phyloP scores from a whole-genome alignment of 2,888 invertebrate genomes.

The Poecilobothrus nobilitatus region DNA sequence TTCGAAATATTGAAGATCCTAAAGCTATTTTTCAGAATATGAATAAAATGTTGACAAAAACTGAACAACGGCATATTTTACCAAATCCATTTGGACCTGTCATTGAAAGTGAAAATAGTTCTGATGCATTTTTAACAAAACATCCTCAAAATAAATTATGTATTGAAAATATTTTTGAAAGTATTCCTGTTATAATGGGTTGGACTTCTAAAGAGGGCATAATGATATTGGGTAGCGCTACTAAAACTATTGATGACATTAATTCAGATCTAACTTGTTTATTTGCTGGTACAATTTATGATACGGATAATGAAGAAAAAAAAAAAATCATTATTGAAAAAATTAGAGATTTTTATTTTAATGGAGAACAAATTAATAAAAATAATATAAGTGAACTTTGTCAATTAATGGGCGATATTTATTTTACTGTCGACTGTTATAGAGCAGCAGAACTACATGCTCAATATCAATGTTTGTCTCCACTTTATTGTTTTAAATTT shows the following conservation, averaged over 20 bases:
- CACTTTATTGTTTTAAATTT: slow-evolving; percentile 49
- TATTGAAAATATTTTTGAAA: slow-evolving; percentile 16
- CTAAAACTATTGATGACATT: slow-evolving; percentile 19
- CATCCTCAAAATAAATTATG: slow-evolving; percentile 41
- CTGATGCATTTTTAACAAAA: slow-evolving; percentile 23
- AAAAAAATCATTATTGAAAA: slow-evolving; percentile 16
- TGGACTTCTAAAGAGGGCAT: slow-evolving; percentile 47
- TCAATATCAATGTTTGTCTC: slow-evolving; percentile 27
- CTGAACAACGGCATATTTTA: slow-evolving; percentile 20
- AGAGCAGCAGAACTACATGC: slow-evolving; percentile 22
- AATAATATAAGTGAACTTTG: slow-evolving; percentile 41
- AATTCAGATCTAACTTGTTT: slow-evolving; percentile 22
- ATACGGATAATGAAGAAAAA: slow-evolving; percentile 16
- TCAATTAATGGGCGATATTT: slow-evolving; percentile 44
- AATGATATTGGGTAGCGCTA: slow-evolving; percentile 26
- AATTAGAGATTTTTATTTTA: slow-evolving; percentile 41
- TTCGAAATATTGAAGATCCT: slow-evolving; percentile 20
- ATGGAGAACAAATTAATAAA: slow-evolving; percentile 32
- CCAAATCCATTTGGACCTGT: slow-evolving; percentile 21
- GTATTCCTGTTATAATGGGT: slow-evolving; percentile 46
- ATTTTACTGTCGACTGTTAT: slow-evolving; percentile 21
- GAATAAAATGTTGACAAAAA: slow-evolving; percentile 11
- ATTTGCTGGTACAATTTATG: slow-evolving; percentile 23
- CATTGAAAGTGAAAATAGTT: slow-evolving; percentile 21
- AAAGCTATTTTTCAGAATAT: slow-evolving; percentile 19